These are phyloP conservation scores for Hipparchia sbordonii DNA, from an alignment of 2,888 invertebrate species.

Conservation along the genomic window DNA sequence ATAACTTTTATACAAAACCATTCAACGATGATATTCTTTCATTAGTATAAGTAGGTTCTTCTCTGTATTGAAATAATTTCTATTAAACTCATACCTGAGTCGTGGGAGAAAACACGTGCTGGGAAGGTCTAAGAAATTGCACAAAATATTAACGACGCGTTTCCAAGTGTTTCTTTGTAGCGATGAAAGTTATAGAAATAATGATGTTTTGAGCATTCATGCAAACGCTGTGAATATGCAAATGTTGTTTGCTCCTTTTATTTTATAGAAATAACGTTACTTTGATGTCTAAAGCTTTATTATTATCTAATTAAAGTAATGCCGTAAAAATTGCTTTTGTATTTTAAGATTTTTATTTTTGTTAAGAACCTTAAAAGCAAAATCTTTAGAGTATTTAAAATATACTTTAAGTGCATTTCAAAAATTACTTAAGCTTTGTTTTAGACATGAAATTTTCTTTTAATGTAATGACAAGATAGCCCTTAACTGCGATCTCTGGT, in stretches of 20 bases:
- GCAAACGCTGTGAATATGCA: conserved; percentile 6
- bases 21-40: neutral
- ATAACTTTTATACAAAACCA: too few relatives aligned
- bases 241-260: neutral
- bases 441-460: too few relatives aligned
- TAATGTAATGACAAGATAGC: too few relatives aligned
- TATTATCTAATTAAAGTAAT: neutral
- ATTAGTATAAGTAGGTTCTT: neutral
- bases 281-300: neutral
- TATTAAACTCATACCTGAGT: neutral
- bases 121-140: conserved; percentile 30
- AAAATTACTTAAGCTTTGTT: too few relatives aligned
- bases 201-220: conserved; percentile 7
- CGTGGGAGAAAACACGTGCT: conserved; percentile 31
- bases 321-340: too few relatives aligned
- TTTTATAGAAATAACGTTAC: neutral
- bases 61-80: neutral
- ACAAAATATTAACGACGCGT: conserved; percentile 31
- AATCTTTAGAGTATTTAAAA: too few relatives aligned
- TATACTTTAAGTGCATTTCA: too few relatives aligned
- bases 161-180: conserved; percentile 20
- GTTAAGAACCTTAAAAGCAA: too few relatives aligned
- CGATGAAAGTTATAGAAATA: conserved; percentile 22
- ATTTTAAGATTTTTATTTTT: too few relatives aligned
- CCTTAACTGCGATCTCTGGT: too few relatives aligned